Evolutionary conservation across 2,113 vertebrate genomes (phyloP).

Genomic region (Meleagris gallopavo): DNA sequence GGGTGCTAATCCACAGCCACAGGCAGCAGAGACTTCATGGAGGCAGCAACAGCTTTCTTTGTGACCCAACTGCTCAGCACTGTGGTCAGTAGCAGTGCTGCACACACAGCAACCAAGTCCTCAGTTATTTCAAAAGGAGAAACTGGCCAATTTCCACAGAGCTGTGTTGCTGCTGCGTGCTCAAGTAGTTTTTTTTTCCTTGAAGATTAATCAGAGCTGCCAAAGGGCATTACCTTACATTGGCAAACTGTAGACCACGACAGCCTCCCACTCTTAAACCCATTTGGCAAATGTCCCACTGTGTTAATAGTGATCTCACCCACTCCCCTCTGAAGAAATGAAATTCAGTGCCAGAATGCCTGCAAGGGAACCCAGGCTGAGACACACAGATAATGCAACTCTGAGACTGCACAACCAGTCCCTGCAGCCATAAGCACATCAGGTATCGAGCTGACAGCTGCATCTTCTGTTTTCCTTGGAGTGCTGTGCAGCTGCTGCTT

Average conservation of each 20-base stretch:
- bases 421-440: neutral
- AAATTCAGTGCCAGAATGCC: neutral
- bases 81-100: neutral
- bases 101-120: neutral
- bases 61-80: neutral
- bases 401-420: neutral
- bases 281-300: constrained; percentile 2
- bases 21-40: neutral
- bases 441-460: neutral
- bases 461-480: neutral
- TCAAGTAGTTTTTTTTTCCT: neutral
- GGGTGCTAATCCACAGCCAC: neutral
- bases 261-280: constrained; percentile 26
- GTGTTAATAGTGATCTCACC: constrained; percentile 19
- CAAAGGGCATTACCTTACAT: constrained; percentile 34
- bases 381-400: neutral
- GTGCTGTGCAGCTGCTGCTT: neutral
- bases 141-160: neutral
- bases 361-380: constrained; percentile 9
- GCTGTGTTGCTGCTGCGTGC: neutral
- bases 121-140: neutral
- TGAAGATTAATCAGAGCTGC: constrained; percentile 48
- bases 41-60: neutral
- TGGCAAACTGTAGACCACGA: neutral
- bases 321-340: neutral